Evolutionary conservation across 2,888 invertebrate species (phyloP).

Genomic region (Anorthoa munda): DNA sequence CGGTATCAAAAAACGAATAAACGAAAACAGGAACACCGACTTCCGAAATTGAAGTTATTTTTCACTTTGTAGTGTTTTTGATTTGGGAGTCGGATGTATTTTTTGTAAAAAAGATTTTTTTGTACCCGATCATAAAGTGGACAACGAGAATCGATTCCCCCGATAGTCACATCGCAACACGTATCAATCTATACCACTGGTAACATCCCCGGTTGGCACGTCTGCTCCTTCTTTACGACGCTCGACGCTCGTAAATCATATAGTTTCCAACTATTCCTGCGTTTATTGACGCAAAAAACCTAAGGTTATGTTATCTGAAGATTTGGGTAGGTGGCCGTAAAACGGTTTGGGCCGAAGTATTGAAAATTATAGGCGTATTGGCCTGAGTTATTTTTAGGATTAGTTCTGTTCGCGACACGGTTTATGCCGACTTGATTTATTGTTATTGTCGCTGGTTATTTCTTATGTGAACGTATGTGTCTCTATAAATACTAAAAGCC

Average conservation of each 20-base stretch:
- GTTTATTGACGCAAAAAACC: constrained; percentile 65
- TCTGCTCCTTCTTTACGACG: constrained; percentile 59
- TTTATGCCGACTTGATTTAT: constrained; percentile 29
- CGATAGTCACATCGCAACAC: constrained; percentile 6
- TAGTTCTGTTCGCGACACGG: constrained; percentile 8
- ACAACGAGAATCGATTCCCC: constrained; percentile 21
- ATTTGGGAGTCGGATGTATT: too few species aligned
- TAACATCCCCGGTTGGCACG: constrained; percentile 64
- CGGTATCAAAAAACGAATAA: too few species aligned
- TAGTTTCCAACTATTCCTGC: constrained; percentile 62
- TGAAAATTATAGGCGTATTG: constrained; percentile 52
- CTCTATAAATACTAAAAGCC: background rate
- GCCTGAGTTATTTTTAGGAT: constrained; percentile 24
- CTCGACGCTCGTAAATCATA: constrained; percentile 62
- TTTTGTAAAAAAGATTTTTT: background rate
- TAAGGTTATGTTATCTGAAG: constrained; percentile 45
- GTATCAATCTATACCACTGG: constrained; percentile 26
- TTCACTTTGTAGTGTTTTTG: too few species aligned
- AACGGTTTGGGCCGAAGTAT: constrained; percentile 46
- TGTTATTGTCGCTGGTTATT: constrained; percentile 4
- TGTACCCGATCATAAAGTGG: constrained; percentile 26
- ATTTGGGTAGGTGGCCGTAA: constrained; percentile 52
- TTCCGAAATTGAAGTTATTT: too few species aligned
- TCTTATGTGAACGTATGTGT: background rate
- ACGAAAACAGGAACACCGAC: too few species aligned